These are phyloP conservation scores for Ceratosolen solmsi DNA, from an alignment of 1,140 invertebrate genomes.

Conservation along the genomic window DNA sequence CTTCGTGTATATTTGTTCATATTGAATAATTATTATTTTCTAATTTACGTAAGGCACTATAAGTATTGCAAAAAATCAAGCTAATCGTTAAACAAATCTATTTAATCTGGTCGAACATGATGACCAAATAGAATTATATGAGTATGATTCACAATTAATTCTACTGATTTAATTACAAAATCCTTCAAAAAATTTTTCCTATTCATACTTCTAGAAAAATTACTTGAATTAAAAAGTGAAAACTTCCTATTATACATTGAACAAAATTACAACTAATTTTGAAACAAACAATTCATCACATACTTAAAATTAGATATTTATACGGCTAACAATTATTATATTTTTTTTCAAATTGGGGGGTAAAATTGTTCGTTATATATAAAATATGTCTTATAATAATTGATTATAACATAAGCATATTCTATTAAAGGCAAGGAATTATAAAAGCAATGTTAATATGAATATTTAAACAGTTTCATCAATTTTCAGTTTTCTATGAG, in stretches of 20 bases:
- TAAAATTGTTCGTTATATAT: too few relatives aligned
- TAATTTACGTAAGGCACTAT: slow-evolving; percentile 23
- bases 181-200: slow-evolving; percentile 26
- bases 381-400: too few relatives aligned
- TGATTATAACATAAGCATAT: too few relatives aligned
- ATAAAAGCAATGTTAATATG: too few relatives aligned
- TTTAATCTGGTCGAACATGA: slow-evolving; percentile 15
- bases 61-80: not conserved
- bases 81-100: slow-evolving; percentile 26
- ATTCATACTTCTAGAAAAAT: slow-evolving; percentile 8
- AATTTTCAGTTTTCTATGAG: too few relatives aligned
- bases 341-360: too few relatives aligned
- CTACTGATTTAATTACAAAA: slow-evolving; percentile 19
- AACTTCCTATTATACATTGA: not conserved
- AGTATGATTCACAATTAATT: slow-evolving; percentile 36
- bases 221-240: not conserved
- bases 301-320: too few relatives aligned
- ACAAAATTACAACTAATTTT: not conserved
- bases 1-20: not conserved
- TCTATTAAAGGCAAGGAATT: too few relatives aligned
- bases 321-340: too few relatives aligned
- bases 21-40: not conserved
- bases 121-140: slow-evolving; percentile 13
- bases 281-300: too few relatives aligned
- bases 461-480: too few relatives aligned